These are phyloP conservation scores for Calyptomena viridis DNA, from an alignment of 2,113 vertebrate species.

Conservation along the genomic window DNA sequence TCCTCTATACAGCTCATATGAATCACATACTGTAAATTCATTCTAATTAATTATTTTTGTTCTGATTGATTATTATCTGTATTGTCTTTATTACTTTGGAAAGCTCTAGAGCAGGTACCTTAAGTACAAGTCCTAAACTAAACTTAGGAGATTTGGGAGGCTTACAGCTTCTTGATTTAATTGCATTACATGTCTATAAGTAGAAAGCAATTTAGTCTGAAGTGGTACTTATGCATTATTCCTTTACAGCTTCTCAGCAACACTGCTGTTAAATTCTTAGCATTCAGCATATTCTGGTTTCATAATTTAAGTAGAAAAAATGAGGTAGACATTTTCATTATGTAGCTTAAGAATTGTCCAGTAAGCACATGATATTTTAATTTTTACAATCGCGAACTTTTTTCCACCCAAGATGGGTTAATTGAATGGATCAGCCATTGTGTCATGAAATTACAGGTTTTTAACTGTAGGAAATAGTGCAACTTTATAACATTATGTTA, in stretches of 20 bases:
- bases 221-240: conserved; percentile 67
- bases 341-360: neutral
- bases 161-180: conserved; percentile 69
- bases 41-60: neutral
- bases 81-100: neutral
- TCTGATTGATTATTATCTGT: neutral
- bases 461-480: neutral
- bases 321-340: conserved; percentile 1
- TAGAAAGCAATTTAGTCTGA: conserved; percentile 73
- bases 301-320: neutral
- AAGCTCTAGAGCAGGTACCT: neutral
- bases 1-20: neutral
- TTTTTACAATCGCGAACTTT: neutral
- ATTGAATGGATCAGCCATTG: neutral
- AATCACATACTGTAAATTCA: neutral
- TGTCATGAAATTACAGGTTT: neutral
- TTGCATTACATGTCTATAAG: conserved; percentile 72
- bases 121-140: conserved; percentile 58
- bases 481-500: neutral
- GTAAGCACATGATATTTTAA: neutral
- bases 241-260: conserved; percentile 59
- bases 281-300: conserved; percentile 14
- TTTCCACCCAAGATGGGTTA: accelerated
- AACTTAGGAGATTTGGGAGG: conserved; percentile 55
- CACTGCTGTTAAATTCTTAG: conserved; percentile 31